Evolutionary conservation across 64 coral and sea anemone species (phyloP).

Genomic region (Exaiptasia diaphana): DNA sequence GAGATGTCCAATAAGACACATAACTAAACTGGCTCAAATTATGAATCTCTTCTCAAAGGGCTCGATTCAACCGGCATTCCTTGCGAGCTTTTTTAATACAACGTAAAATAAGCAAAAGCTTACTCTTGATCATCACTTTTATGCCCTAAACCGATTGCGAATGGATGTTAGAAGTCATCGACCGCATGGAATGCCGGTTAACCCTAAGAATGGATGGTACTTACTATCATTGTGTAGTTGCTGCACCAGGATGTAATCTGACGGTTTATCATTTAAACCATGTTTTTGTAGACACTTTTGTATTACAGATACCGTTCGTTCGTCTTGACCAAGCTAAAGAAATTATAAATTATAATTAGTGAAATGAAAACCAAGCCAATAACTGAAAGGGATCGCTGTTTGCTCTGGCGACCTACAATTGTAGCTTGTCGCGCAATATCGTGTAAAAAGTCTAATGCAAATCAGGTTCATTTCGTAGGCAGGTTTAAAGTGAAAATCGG

Average conservation of each 20-base stretch:
- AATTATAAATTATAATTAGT: not conserved
- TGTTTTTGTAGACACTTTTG: slow-evolving; percentile 75
- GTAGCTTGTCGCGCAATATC: not conserved
- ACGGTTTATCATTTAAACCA: slow-evolving; percentile 39
- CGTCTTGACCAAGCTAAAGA: slow-evolving; percentile 67
- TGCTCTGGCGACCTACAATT: not conserved
- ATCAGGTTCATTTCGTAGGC: not conserved
- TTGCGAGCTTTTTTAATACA: too few species aligned
- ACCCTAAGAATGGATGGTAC: slow-evolving; percentile 10
- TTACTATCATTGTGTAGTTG: slow-evolving; percentile 69
- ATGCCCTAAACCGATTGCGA: too few species aligned
- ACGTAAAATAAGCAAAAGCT: too few species aligned
- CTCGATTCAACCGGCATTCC: not conserved
- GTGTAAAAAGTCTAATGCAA: not conserved
- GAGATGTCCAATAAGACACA: not conserved
- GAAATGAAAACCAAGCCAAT: too few species aligned
- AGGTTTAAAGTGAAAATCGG: not conserved
- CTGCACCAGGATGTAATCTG: slow-evolving; percentile 66
- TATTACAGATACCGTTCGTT: slow-evolving; percentile 73
- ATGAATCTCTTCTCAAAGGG: too few species aligned
- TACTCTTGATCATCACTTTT: not conserved
- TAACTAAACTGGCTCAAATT: too few species aligned
- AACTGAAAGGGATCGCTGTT: not conserved
- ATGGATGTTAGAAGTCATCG: too few species aligned
- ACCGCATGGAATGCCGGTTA: too few species aligned